phyloP scores from a whole-genome alignment of 2,113 vertebrate genomes.

The Gavialis gangeticus region DNA sequence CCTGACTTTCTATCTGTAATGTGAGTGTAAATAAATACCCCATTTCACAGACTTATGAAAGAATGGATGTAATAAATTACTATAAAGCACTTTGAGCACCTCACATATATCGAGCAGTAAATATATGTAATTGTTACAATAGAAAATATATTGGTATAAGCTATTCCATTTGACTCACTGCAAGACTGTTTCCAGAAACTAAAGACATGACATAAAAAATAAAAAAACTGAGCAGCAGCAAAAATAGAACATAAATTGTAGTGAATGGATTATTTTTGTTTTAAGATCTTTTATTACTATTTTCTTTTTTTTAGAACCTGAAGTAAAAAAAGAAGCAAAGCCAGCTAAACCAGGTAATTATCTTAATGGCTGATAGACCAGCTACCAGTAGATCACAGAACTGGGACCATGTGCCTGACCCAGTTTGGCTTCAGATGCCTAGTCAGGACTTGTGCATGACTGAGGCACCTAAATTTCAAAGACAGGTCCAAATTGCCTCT shows the following conservation, averaged over 20 bases:
- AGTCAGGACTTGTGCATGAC: too few relatives aligned
- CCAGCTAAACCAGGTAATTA: slow-evolving; percentile 10
- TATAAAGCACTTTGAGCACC: neutral
- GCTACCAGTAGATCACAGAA: neutral
- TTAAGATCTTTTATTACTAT: neutral
- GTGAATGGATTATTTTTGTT: neutral
- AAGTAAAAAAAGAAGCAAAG: slow-evolving; percentile 43
- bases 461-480: too few relatives aligned
- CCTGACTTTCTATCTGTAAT: neutral
- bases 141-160: neutral
- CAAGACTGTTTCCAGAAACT: neutral
- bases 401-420: too few relatives aligned
- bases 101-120: neutral
- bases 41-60: neutral
- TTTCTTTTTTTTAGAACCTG: slow-evolving; percentile 21
- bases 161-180: neutral
- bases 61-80: neutral
- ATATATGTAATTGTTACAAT: neutral
- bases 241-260: neutral
- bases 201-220: neutral
- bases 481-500: too few relatives aligned
- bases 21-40: neutral
- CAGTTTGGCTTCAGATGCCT: too few relatives aligned
- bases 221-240: neutral
- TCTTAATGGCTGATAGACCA: neutral